Percentiles rank a stretch among this genome's conserved stretches.
These are phyloP conservation scores for Diarsia dahlii DNA, from an alignment of 2,888 invertebrate species.

Conservation along the genomic window DNA sequence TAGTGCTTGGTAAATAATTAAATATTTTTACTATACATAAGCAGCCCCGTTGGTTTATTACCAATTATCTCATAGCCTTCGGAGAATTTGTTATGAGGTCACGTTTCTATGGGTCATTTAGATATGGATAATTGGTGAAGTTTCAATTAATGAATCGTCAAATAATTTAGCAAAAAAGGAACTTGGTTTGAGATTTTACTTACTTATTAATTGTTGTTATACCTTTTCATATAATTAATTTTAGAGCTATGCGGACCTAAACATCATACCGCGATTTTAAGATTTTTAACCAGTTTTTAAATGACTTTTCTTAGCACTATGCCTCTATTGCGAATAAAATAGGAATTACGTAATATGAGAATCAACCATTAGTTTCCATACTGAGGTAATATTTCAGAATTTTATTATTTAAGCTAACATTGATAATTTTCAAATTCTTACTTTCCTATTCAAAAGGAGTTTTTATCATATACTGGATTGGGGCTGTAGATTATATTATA, in stretches of 20 bases:
- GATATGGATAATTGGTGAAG: not conserved
- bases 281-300: not conserved
- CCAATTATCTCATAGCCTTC: conserved; percentile 22
- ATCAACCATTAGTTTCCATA: conserved; percentile 26
- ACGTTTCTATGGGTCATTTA: not conserved
- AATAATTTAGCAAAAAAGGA: not conserved
- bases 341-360: conserved; percentile 11
- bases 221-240: not conserved
- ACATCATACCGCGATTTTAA: not conserved
- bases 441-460: conserved; percentile 12
- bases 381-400: conserved; percentile 54
- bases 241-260: not conserved
- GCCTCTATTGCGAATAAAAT: conserved; percentile 9
- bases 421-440: conserved; percentile 40
- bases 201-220: not conserved
- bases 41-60: conserved; percentile 33
- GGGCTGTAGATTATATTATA: conserved; percentile 36
- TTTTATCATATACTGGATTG: conserved; percentile 30
- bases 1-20: conserved; percentile 41
- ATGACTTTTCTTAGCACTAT: not conserved
- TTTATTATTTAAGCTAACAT: conserved; percentile 24
- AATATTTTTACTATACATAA: conserved; percentile 23
- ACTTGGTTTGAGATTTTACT: not conserved
- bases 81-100: conserved; percentile 3
- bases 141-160: not conserved